These are phyloP conservation scores for Strigops habroptila DNA, from an alignment of 2,113 vertebrate genomes.

Conservation along the genomic window DNA sequence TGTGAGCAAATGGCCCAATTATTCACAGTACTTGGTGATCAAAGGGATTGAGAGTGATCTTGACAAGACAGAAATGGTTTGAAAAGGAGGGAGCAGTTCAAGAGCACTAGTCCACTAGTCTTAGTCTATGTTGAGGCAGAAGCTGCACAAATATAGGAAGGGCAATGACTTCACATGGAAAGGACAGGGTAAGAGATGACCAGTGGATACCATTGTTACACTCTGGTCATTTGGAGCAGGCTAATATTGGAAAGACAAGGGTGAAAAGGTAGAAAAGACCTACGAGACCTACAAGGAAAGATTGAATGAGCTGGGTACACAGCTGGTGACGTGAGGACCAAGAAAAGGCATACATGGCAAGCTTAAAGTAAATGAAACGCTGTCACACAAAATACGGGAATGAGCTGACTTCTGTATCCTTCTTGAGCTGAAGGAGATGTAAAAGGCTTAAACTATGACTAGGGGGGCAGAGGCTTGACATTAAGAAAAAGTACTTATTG, in stretches of 20 bases:
- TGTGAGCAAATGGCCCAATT: not conserved
- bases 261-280: not conserved
- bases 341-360: not conserved
- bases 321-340: accelerated
- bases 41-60: not conserved
- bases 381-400: not conserved
- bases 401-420: not conserved
- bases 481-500: not conserved
- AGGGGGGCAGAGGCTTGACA: not conserved
- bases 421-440: not conserved
- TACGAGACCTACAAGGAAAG: not conserved
- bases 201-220: accelerated
- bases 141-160: not conserved
- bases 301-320: not conserved
- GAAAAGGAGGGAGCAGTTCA: not conserved
- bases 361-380: not conserved
- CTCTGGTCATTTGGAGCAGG: not conserved
- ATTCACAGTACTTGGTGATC: not conserved
- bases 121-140: not conserved
- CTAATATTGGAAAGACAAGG: not conserved
- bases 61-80: not conserved
- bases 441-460: not conserved
- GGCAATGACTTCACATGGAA: not conserved
- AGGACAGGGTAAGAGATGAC: not conserved
- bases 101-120: not conserved